Base-by-base conservation (phyloP, 2,888 invertebrate genomes). In the Phasia obesa region DNA sequence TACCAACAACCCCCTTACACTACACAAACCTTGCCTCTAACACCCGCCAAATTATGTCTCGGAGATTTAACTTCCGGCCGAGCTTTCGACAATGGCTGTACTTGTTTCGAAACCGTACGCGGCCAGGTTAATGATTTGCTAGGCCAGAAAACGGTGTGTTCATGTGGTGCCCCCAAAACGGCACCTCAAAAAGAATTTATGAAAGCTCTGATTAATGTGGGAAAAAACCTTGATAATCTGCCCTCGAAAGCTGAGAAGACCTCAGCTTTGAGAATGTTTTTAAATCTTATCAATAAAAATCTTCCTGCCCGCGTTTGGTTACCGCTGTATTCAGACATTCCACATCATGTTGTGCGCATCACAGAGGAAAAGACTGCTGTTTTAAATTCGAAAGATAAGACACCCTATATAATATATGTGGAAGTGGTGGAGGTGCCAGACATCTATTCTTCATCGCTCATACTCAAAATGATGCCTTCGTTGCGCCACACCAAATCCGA, bases 241-340 rank as follows among this genome's bases (percentile, higher is more conserved):
- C 94, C 96, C 47, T 96, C 96, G 65, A 97, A 97, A 92, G 98
- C 99, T 91, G 95, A 97, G 86, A 96, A 98, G 92, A 98, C 97
- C 85, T 97, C 97, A 84, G 94, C 97, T 86, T 93, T 99, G 86
- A 94, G 98, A 85, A 98, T 98, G 75, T 99, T 99, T 91, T 93
- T 99, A 86, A 97, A 97, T 86, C 93, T 97, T 87, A 93, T 99
- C 79, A 99, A 99, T 92, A 94, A 99, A 86, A 99, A 99, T 93
- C 93, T 99, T 82, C 99, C 99, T 15, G 99, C 99, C 13, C 93
- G 98, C 79, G 99, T 99, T 82, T 99, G 99, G 99, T 93, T 99
- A 87, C 99, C 99, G 15, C 93, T 99, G 59, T 96, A 97, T 91
- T 95, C 95, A 86, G 93, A 94, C 86, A 92, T 93, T 87, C 95